Evolutionary conservation across 2,888 invertebrate genomes (phyloP), one percentile per base, ranked within the genome.

Genomic region (Stomorhina lunata): DNA sequence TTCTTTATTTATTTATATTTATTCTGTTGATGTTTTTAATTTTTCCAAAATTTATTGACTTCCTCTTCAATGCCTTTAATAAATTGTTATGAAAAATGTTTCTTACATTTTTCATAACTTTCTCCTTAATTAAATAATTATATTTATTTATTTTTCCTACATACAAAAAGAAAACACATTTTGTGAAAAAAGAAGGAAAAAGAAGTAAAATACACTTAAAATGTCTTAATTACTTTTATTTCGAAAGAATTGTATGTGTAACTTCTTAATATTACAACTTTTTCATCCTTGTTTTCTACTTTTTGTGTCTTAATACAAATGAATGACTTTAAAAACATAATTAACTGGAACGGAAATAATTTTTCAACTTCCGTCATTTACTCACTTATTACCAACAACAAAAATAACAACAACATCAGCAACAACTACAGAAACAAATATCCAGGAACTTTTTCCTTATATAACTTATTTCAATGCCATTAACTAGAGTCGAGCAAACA

Each of bases 331-430:
- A 68, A 71, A 66, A 76, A 71, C 71, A 79, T 75, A 82, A 82
- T 82, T 82, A 79, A 82, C 79, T 75, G 75, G 75, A 76, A 79
- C 71, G 82, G 79, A 82, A 79, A 79, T 82, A 79, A 82, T 82
- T 76, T 75, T 75, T 79, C 79, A 82, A 71, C 69, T 82, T 82
- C 78, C 69, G 69, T 75, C 69, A 65, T 73, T 63, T 59, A 72
- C 61, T 80, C 12, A 57, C 53, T 25, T 57, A 40, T 17, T 15
- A 48, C 32, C 55, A 34, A 43, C 65, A 25, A 29, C 63, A 65
- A 29, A 63, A 17, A 50, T 22, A 34, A 34, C 32, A 9, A 37
- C 40, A 40, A 34, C 22, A 57, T 25, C 9, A 34, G 9, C 25
- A 25, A 20, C 32, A 7, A 4, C n/a, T 12, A 37, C 32, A 69